phyloP scores from a whole-genome alignment of 2,113 vertebrate species.

The Marmota monax region DNA sequence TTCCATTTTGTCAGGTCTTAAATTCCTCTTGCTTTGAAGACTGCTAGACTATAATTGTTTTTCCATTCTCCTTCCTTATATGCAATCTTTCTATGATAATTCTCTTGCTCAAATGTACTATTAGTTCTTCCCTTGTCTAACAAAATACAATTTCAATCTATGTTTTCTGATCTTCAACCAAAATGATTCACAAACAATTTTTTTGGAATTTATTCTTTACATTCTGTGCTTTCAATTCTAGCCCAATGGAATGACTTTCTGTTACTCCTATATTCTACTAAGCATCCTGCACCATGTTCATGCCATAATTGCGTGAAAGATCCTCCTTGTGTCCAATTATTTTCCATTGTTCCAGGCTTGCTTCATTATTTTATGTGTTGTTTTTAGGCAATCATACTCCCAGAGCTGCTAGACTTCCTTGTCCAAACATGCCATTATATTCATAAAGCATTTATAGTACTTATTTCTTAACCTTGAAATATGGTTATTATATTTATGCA shows the following conservation, averaged over 20 bases:
- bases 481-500: background rate
- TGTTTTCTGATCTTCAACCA: background rate
- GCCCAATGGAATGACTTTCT: background rate
- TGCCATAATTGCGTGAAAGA: background rate
- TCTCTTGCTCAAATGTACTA: background rate
- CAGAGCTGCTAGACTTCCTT: background rate
- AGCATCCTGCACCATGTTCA: fast-evolving
- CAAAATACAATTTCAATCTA: background rate
- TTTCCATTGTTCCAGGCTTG: background rate
- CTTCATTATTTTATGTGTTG: background rate
- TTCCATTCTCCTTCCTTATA: background rate
- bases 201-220: background rate
- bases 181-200: background rate
- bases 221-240: background rate
- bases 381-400: background rate
- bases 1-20: background rate
- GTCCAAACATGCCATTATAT: background rate
- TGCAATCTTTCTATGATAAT: background rate
- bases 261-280: no score
- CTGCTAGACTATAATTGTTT: background rate
- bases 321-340: background rate
- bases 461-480: background rate
- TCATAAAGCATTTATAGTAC: background rate
- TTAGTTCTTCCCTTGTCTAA: fast-evolving
- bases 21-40: background rate